Evolutionary conservation across 2,113 vertebrate species (phyloP).

Genomic region (Emydocephalus ijimae): DNA sequence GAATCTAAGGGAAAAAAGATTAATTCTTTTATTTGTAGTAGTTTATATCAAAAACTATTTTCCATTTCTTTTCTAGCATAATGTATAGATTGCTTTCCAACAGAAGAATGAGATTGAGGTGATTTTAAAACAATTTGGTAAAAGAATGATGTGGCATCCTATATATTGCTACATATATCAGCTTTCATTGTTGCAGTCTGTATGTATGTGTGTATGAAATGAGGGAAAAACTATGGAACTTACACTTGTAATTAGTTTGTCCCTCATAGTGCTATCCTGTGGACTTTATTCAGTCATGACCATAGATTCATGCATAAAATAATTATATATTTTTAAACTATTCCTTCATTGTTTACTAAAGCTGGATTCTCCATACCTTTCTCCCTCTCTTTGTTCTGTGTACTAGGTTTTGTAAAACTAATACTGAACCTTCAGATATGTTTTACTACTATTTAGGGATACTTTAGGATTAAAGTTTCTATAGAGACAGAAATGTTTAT

Average conservation of each 20-base stretch:
- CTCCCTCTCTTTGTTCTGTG: accelerated
- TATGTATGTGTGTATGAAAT: neutral
- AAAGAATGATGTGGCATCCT: neutral
- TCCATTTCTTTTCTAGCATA: neutral
- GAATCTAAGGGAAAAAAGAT: neutral
- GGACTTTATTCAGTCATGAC: neutral
- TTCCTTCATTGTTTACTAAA: neutral
- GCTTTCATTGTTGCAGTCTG: neutral
- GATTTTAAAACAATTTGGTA: neutral
- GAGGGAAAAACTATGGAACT: neutral
- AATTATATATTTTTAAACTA: neutral
- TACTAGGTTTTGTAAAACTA: neutral
- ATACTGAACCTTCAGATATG: neutral
- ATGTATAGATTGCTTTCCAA: neutral
- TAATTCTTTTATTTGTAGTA: neutral
- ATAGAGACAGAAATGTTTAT: neutral
- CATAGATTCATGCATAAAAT: neutral
- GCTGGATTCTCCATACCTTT: neutral
- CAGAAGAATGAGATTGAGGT: neutral
- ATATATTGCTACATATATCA: neutral
- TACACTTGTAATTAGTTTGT: neutral
- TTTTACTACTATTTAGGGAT: accelerated
- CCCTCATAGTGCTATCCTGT: neutral
- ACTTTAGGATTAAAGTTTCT: neutral
- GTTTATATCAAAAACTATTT: neutral